These are phyloP conservation scores for Brachionus rotundiformis DNA, from an alignment of 1,140 invertebrate genomes.

Conservation along the genomic window DNA sequence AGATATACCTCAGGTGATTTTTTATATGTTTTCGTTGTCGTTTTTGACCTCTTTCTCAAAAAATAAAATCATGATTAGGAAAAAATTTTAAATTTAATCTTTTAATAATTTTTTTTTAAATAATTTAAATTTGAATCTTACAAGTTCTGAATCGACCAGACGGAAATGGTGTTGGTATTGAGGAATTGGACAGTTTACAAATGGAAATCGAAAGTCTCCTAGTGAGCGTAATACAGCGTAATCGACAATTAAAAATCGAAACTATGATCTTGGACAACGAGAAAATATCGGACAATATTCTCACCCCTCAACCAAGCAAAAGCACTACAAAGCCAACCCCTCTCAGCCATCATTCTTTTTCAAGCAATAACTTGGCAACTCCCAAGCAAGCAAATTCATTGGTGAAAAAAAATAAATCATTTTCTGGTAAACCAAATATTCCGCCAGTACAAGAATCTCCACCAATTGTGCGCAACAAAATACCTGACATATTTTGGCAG, in stretches of 20 bases:
- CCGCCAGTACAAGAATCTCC: slow-evolving; percentile 62
- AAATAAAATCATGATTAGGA: slow-evolving; percentile 20
- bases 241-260: slow-evolving; percentile 25
- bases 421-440: slow-evolving; percentile 53
- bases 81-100: slow-evolving; percentile 38
- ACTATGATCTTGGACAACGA: slow-evolving; percentile 42
- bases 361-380: background rate
- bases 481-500: slow-evolving; percentile 90
- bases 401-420: slow-evolving; percentile 31
- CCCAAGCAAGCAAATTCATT: slow-evolving; percentile 52
- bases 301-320: slow-evolving; percentile 54
- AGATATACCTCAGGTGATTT: slow-evolving; percentile 60
- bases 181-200: slow-evolving; percentile 82
- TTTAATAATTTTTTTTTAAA: no score
- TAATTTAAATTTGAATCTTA: no score
- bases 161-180: slow-evolving; percentile 71
- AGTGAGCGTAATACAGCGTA: slow-evolving; percentile 69
- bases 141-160: slow-evolving; percentile 68
- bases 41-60: no score
- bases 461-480: slow-evolving; percentile 81
- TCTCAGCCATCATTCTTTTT: background rate
- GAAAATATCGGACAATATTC: slow-evolving; percentile 37
- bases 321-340: background rate
- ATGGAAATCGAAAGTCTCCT: slow-evolving; percentile 82
- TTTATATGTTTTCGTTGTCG: no score